Conservation (phyloP, 2,888 invertebrate species). For the Stenurella melanura region DNA sequence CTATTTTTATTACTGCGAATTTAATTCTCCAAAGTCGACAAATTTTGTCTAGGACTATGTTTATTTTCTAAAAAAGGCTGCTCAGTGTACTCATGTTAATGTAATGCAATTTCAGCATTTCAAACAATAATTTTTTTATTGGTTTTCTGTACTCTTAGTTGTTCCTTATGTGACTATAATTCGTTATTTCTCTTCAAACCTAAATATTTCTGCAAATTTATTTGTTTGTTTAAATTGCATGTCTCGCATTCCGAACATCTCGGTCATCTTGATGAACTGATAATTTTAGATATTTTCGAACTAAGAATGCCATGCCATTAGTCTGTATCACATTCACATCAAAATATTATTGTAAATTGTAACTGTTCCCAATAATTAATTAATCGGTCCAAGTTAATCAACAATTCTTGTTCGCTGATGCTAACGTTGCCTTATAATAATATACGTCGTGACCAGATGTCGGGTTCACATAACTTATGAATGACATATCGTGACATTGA, state of each 20-base stretch:
- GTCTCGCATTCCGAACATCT: background rate
- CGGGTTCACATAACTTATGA: constrained; percentile 18
- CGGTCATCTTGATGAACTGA: background rate
- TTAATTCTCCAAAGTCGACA: no score
- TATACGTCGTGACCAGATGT: constrained; percentile 50
- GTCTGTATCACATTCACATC: background rate
- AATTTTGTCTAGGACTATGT: no score
- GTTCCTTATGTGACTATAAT: no score
- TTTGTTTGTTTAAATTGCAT: no score
- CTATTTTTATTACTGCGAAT: no score
- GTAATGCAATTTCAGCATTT: no score
- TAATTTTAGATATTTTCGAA: background rate
- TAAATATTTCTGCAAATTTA: no score
- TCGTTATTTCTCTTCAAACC: no score
- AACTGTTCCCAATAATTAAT: constrained; percentile 16
- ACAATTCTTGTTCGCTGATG: background rate
- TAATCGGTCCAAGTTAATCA: constrained; percentile 9
- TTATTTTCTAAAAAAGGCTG: no score
- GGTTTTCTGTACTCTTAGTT: no score
- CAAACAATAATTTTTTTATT: no score
- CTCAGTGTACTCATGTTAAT: no score
- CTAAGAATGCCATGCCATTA: background rate
- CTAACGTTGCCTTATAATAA: constrained; percentile 40
- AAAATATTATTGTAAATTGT: constrained; percentile 11
- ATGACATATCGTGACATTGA: constrained; percentile 57